A percentile compares a stretch with the other conserved stretches of the same genome.
These are phyloP conservation scores for Cryptoleucopteryx plumbea DNA, from an alignment of 2,113 vertebrate genomes.

Conservation along the genomic window DNA sequence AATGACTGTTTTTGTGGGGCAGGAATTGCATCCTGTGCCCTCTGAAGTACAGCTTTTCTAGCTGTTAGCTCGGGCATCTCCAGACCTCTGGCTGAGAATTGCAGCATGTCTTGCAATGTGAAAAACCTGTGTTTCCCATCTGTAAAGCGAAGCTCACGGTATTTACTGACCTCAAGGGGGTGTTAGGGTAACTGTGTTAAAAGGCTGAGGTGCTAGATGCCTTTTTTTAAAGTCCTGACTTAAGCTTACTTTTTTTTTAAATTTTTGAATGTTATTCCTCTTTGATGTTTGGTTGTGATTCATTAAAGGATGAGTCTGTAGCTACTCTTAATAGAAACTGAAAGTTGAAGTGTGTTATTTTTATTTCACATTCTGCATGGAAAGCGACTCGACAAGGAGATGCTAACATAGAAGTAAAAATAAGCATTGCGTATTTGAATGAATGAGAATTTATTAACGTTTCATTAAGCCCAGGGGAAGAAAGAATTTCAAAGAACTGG, in stretches of 20 bases:
- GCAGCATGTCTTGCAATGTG: background rate
- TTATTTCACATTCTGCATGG: background rate
- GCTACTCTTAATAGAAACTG: slow-evolving; percentile 12
- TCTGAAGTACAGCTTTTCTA: background rate
- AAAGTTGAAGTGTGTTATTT: background rate
- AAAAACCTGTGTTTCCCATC: background rate
- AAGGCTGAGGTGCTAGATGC: background rate
- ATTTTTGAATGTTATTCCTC: slow-evolving; percentile 6
- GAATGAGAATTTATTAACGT: background rate
- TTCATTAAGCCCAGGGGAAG: background rate
- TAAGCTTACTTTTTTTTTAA: background rate
- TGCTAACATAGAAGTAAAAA: background rate
- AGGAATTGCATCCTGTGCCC: background rate
- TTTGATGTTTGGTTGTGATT: slow-evolving; percentile 45
- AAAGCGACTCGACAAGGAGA: background rate
- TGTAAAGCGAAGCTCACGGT: background rate
- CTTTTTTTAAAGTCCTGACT: background rate
- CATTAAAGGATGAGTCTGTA: slow-evolving; percentile 39
- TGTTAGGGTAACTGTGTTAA: background rate
- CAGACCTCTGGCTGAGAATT: background rate
- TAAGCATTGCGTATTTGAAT: background rate
- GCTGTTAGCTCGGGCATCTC: background rate
- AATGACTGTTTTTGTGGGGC: background rate
- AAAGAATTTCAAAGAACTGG: background rate
- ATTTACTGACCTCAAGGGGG: background rate